Base-by-base conservation (phyloP, 2,797 vertebrate species). In the Poeciliopsis presidionis region DNA sequence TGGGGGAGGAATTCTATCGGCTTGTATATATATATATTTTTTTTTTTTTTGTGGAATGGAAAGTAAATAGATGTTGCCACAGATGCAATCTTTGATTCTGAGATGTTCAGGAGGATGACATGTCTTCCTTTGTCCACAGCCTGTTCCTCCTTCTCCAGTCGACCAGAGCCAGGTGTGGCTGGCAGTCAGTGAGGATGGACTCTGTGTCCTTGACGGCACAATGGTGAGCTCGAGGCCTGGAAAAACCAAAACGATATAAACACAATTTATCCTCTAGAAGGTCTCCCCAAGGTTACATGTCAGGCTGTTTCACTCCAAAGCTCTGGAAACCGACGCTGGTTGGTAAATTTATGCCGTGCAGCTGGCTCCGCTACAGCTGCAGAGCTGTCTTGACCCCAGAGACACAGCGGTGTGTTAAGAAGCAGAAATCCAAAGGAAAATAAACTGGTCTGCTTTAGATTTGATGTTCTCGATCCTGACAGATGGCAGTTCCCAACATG, bases 181-280 rank as follows among this genome's bases (percentile, higher is more conserved):
- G 91, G 97, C 97, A 65, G 97, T 98, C 92, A 98, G 95, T 77
- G 97, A 99, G 93, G 97, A 99, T 49, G 97, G 98, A 14, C 79
- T 99, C 86, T 97, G 96, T 91, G 94, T 99, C 86, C 92, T 99
- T 88, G 97, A 99, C 91, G 95, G 95, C 78, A 95, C 96, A 47
- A 98, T 98, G 98, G 98, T 98, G 93, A 87, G 90, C 79, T 25
- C 63, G 4, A 51, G n/a, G 70, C 45, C 28, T 11, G 36, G n/a
- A 33, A 36, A 47, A 51, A 63, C 25, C 25, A 25, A 78, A 53
- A 75, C 41, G 12, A 65, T 43, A 28, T 28, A 63, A 28, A 5
- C 74, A 39, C 53, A 41, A 28, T 78, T 85, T 33, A 76, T 25
- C 63, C 67, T 72, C 70, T 36, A 65, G 30, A 61, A 55, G 51